Evolutionary conservation across 2,797 vertebrate species (phyloP), one percentile per base, ranked within the genome.

Genomic region (Borostomias antarcticus): DNA sequence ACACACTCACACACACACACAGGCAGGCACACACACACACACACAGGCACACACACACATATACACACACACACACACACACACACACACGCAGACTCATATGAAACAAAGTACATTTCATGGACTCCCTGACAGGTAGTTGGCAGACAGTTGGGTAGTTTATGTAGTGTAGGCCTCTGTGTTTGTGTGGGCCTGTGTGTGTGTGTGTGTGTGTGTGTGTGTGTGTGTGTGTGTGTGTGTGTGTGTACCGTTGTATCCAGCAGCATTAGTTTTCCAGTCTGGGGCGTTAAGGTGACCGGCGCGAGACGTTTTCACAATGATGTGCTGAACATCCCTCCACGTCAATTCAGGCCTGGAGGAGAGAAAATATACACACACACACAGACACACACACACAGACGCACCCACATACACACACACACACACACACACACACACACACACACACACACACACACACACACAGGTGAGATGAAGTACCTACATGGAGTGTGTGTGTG

Each of bases 231-330:
- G 32, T 35, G 51, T 64, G 43, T 62, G 21, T 53, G 32, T 60
- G 43, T 33, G 53, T 65, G 58, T 93, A 98, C 97, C 97, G 69
- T 98, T 99, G 88, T 98, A 98, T 83, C 97, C 97, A 85, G 97
- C 97, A 62, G 95, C 95, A 87, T 99, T 99, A 64, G 95, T 98
- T 92, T 98, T 98, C 97, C 98, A 99, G 91, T 99, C 97, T 40
- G 95, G 94, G 78, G 98, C 97, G 59, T 94, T 98, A 82, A 99
- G 93, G 88, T 98, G 96, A 85, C 97, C 96, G 6, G 96, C 93
- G 83, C 95, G 93, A 63, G 97, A 98, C 28, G 98, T 99, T 86
- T 95, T 97, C 58, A 99, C 97, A 79, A 98, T 98, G 80, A 99
- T 98, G 89, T 99, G 97, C 84, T 99, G 97, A 67, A 99, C 94